Evolutionary conservation across 2,113 vertebrate species (phyloP), one percentile per base, ranked within the genome.

Genomic region (Dromas ardeola): DNA sequence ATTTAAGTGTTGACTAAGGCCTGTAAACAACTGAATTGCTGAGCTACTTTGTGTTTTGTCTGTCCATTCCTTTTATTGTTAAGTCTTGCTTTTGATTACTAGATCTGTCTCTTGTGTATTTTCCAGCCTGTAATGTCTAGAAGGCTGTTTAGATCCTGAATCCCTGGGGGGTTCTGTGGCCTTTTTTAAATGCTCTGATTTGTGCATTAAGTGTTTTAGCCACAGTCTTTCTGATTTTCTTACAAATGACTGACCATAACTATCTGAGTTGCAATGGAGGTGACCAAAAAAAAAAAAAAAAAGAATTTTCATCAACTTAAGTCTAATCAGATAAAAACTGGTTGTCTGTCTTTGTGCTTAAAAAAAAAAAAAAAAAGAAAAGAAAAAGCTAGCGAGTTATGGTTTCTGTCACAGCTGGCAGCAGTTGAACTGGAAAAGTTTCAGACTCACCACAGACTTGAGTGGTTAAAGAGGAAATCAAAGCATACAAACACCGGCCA

Each of bases 391-490:
- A 42, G 21, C 29, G 53, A 95, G 55, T 87, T 78, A 87, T 42
- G 25, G 12, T 95, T 96, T 90, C 42, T 94, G 66, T 88, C 76
- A 91, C 53, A 88, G 81, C 58, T 96, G 93, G 84, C 72, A 94
- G 78, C 38, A 79, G 19, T 21, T 72, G 83, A 91, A 62, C 81
- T 95, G 90, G 88, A 95, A 62, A 81, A 76, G 43, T 92, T 96
- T 96, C 87, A 96, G 89, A 62, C 84, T 97, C 15, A 47, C 91
- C 92, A 66, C 94, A 95, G 86, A 73, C 79, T 85, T 70, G 89
- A 91, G 72, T 45, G 81, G 80, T 93, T 93, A 80, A 88, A 88
- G 85, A 91, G 84, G 81, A 91, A 96, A 94, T 95, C 88, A 90
- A 95, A 95, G 94, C 81, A 62, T 29, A 74, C 53, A 81, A 86